Percentiles rank a stretch among this genome's conserved stretches.
These are phyloP conservation scores for Girardinichthys multiradiatus DNA, from an alignment of 2,113 vertebrate genomes.

Conservation along the genomic window DNA sequence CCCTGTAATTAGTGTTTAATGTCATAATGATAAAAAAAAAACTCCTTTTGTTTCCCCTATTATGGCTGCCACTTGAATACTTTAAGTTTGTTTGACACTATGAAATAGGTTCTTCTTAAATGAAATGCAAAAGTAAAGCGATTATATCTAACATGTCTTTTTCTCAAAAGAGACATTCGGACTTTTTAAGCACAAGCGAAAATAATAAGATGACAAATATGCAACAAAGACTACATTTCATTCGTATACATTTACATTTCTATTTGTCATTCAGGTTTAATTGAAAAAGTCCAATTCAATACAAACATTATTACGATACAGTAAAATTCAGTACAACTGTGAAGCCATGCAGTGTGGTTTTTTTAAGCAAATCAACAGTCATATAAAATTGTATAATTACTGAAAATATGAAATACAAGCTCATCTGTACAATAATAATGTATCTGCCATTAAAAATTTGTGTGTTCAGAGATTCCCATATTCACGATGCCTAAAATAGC, in stretches of 20 bases:
- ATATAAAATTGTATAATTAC: neutral
- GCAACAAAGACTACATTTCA: conserved; percentile 1
- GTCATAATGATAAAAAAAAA: neutral
- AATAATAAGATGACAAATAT: conserved; percentile 7
- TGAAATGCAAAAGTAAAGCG: neutral
- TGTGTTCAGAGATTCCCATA: neutral
- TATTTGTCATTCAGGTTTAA: too few relatives aligned
- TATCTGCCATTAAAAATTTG: neutral
- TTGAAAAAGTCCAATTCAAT: neutral
- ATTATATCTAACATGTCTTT: neutral
- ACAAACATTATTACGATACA: too few relatives aligned
- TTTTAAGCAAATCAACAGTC: too few relatives aligned
- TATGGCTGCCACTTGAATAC: neutral
- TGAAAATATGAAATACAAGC: neutral
- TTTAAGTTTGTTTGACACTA: neutral
- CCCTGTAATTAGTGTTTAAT: too few relatives aligned
- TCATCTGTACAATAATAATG: neutral
- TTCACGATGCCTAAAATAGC: conserved; percentile 7
- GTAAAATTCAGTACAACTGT: too few relatives aligned
- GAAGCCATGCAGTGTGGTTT: too few relatives aligned
- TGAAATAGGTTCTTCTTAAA: neutral
- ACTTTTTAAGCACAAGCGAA: conserved; percentile 19
- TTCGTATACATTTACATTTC: neutral
- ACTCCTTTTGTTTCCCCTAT: neutral
- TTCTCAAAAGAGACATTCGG: conserved; percentile 6